Evolutionary conservation across 1,140 invertebrate genomes (phyloP).

Genomic region (Diorhabda sublineata): DNA sequence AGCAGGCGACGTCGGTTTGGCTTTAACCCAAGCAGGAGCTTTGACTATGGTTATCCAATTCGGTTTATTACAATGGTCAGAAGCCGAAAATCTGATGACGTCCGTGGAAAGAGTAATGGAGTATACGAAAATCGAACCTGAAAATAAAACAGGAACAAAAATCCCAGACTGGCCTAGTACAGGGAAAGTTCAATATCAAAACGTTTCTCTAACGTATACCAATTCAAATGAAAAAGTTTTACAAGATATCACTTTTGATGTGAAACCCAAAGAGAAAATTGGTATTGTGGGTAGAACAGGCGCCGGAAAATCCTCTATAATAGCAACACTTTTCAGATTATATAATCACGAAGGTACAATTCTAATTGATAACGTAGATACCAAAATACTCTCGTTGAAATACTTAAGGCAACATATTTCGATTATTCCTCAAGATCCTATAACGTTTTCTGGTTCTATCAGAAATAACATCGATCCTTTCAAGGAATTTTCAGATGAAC

Average conservation of each 20-base stretch:
- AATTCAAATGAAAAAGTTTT: constrained; percentile 64
- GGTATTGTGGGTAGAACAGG: constrained; percentile 79
- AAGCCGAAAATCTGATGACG: constrained; percentile 76
- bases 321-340: constrained; percentile 66
- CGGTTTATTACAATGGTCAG: constrained; percentile 60
- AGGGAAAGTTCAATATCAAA: constrained; percentile 66
- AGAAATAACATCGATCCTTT: constrained; percentile 36
- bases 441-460: constrained; percentile 67
- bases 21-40: constrained; percentile 51
- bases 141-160: constrained; percentile 54
- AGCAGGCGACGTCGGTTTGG: constrained; percentile 58
- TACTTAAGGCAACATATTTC: constrained; percentile 71
- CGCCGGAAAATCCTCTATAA: constrained; percentile 80
- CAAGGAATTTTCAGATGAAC: constrained; percentile 47
- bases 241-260: constrained; percentile 65
- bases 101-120: constrained; percentile 74
- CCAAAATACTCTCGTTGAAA: constrained; percentile 60
- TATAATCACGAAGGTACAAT: constrained; percentile 54
- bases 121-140: constrained; percentile 67
- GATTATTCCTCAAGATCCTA: constrained; percentile 83
- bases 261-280: constrained; percentile 61
- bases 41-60: constrained; percentile 52
- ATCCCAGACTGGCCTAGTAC: constrained; percentile 62
- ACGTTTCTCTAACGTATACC: constrained; percentile 64
- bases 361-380: constrained; percentile 57